These are phyloP conservation scores for Trachops cirrhosus DNA, from an alignment of 2,797 vertebrate species.

Conservation along the genomic window DNA sequence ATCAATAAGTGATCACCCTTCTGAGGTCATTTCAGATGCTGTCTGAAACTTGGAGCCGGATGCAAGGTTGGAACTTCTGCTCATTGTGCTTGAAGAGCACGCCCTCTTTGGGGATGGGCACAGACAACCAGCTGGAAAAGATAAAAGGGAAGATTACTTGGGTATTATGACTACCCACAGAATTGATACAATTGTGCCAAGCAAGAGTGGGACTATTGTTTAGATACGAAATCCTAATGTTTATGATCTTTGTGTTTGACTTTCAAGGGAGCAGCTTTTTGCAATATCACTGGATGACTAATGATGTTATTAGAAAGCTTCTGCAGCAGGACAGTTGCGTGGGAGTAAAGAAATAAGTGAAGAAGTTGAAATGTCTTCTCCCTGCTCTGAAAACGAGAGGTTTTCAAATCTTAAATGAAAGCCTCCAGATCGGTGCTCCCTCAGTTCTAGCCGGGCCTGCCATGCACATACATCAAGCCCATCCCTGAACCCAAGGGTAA, in stretches of 20 bases:
- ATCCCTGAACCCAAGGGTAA: background rate
- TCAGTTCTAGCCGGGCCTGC: background rate
- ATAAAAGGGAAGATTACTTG: background rate
- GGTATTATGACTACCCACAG: background rate
- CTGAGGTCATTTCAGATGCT: background rate
- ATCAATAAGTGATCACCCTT: background rate
- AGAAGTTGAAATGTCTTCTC: background rate
- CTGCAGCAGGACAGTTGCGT: background rate
- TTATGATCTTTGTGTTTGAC: background rate
- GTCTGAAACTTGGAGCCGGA: background rate
- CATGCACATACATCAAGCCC: background rate
- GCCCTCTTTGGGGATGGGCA: background rate
- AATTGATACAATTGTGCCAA: background rate
- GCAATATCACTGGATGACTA: background rate
- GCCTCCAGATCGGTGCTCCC: background rate
- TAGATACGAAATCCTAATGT: background rate
- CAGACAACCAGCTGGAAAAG: background rate
- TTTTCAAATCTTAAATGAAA: constrained; percentile 2
- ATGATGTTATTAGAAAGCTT: background rate
- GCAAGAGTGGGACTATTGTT: background rate
- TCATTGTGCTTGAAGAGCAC: background rate
- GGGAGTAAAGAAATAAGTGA: background rate
- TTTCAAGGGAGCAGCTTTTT: background rate
- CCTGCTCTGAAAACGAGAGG: background rate
- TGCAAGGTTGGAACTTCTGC: background rate